Conservation (phyloP, 1,140 invertebrate genomes). For the Kradibia gibbosae region DNA sequence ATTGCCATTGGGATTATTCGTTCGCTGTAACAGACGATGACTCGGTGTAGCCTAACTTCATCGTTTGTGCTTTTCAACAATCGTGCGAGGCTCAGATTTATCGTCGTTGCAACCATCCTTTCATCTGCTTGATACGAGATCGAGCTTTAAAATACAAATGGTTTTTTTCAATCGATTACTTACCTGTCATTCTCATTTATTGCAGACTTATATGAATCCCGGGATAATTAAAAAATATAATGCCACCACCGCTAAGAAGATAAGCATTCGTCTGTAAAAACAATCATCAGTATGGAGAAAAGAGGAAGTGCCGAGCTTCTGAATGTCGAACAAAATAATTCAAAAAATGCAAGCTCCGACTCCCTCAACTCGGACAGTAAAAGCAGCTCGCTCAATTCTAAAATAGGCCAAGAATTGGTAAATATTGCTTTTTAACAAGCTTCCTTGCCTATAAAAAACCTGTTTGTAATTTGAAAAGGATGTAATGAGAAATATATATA, state of each 20-base stretch:
- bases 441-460: conserved; percentile 7
- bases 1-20: no score
- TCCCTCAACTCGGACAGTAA: conserved; percentile 86
- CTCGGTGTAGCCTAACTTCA: no score
- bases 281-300: conserved; percentile 68
- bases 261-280: conserved; percentile 12
- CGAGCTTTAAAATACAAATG: no score
- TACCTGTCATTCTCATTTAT: not conserved
- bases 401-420: conserved; percentile 84
- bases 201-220: not conserved
- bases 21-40: no score
- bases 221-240: conserved; percentile 25
- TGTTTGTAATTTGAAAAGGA: not conserved
- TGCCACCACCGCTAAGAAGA: conserved; percentile 20
- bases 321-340: conserved; percentile 72
- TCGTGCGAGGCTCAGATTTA: no score
- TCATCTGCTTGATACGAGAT: no score
- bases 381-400: conserved; percentile 87
- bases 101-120: no score
- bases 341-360: conserved; percentile 82
- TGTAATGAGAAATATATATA: conserved; percentile 23
- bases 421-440: conserved; percentile 52
- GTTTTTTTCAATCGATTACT: not conserved
- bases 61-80: no score
- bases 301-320: conserved; percentile 72